Evolutionary conservation across 2,888 invertebrate species (phyloP).

Genomic region (Spodoptera exigua): DNA sequence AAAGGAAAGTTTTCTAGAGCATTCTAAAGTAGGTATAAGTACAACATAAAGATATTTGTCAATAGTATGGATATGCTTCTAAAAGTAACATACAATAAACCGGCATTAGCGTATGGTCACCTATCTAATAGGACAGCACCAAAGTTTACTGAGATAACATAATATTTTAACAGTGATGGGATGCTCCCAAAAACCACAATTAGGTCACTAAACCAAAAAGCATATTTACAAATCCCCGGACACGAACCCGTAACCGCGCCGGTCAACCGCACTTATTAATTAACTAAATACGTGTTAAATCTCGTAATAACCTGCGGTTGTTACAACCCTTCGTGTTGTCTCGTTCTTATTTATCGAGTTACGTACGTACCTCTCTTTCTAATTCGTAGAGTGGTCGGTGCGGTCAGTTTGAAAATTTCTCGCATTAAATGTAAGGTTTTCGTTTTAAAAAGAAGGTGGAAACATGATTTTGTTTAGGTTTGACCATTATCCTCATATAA

Average conservation of each 20-base stretch:
- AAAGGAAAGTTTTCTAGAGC: no score
- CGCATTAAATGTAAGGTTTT: background rate
- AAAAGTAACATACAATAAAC: background rate
- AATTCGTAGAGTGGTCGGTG: constrained; percentile 58
- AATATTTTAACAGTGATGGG: constrained; percentile 52
- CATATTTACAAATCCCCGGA: constrained; percentile 82
- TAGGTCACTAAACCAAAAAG: constrained; percentile 81
- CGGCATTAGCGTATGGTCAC: constrained; percentile 9
- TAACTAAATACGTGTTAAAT: constrained; percentile 88
- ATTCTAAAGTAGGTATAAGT: no score
- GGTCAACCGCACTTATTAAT: constrained; percentile 88
- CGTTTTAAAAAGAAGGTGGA: constrained; percentile 2
- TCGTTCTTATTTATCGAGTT: constrained; percentile 68
- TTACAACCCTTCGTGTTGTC: constrained; percentile 75
- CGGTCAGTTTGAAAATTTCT: constrained; percentile 26
- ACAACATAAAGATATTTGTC: background rate
- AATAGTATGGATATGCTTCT: background rate
- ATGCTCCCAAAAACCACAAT: constrained; percentile 71
- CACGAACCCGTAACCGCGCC: constrained; percentile 75
- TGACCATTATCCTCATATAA: no score
- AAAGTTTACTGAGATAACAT: constrained; percentile 45
- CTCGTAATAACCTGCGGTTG: constrained; percentile 86
- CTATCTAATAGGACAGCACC: constrained; percentile 1
- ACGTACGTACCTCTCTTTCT: constrained; percentile 65
- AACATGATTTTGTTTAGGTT: constrained; percentile 1